Conservation (phyloP, 2,113 vertebrate genomes). For the Fregata magnificens region DNA sequence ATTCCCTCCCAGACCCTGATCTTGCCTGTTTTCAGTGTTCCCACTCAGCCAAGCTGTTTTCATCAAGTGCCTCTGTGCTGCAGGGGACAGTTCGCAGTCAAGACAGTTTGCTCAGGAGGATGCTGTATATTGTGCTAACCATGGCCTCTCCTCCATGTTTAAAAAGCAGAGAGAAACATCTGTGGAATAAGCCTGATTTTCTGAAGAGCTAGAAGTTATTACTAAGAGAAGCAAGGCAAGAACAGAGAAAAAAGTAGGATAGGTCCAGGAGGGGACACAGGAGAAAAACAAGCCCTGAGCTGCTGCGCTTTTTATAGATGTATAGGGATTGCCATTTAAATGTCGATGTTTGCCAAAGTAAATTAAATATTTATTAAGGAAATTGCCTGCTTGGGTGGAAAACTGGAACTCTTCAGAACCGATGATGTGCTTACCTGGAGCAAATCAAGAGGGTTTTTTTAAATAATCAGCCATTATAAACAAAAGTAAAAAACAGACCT, state of each 20-base stretch:
- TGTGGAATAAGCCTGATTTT: neutral
- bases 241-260: constrained; percentile 23
- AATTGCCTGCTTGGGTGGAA: neutral
- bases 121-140: neutral
- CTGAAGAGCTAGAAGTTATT: neutral
- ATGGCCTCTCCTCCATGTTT: neutral
- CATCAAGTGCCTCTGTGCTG: neutral
- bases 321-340: constrained; percentile 16
- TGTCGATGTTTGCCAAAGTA: constrained; percentile 25
- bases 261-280: constrained; percentile 40
- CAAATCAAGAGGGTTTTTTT: neutral
- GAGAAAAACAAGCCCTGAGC: neutral
- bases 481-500: neutral
- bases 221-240: constrained; percentile 10
- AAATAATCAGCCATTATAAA: neutral
- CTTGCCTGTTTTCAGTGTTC: neutral
- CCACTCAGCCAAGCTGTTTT: neutral
- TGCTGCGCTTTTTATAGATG: neutral
- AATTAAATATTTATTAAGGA: constrained; percentile 39
- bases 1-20: neutral
- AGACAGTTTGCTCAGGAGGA: neutral
- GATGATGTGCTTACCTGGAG: neutral
- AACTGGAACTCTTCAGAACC: neutral
- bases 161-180: neutral
- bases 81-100: neutral